Evolutionary conservation across 2,888 invertebrate genomes (phyloP).

Genomic region (Leptinotarsa haldemani): DNA sequence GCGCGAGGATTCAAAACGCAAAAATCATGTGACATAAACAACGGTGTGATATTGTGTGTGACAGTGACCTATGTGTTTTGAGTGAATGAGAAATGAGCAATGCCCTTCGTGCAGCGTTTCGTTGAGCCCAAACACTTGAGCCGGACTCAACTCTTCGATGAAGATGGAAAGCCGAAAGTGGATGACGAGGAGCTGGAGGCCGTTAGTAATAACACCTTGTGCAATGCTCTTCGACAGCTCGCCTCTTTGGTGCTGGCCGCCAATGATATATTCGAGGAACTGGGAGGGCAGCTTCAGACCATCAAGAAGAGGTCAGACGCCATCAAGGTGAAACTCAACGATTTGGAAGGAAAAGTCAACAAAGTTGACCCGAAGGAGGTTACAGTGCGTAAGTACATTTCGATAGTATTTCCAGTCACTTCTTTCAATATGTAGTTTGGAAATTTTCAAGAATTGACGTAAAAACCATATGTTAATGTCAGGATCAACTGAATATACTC

Average conservation of each 20-base stretch:
- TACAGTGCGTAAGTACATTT: constrained; percentile 89
- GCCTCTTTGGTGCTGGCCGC: constrained; percentile 86
- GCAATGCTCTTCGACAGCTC: constrained; percentile 86
- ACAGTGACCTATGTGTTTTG: constrained; percentile 33
- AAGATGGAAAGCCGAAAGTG: constrained; percentile 71
- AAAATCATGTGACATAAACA: constrained; percentile 39
- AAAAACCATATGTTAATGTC: too few species aligned
- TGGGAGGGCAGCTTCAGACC: constrained; percentile 79
- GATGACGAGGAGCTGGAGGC: constrained; percentile 84
- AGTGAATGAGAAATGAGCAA: constrained; percentile 57
- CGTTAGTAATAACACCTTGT: constrained; percentile 87
- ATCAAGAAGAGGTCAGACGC: constrained; percentile 80
- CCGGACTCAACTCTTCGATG: constrained; percentile 73
- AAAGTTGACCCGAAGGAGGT: constrained; percentile 88
- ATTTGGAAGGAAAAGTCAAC: constrained; percentile 78
- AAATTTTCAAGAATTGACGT: too few species aligned
- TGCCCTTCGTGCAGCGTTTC: constrained; percentile 90
- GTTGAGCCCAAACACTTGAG: constrained; percentile 86
- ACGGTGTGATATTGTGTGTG: constrained; percentile 36
- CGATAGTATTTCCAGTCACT: too few species aligned
- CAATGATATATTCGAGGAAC: constrained; percentile 86
- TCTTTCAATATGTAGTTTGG: too few species aligned
- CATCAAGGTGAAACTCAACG: constrained; percentile 77
- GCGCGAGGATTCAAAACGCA: constrained; percentile 34
- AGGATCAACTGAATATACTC: too few species aligned